These are phyloP conservation scores for Archegozetes longisetosus DNA, from an alignment of 1,140 invertebrate species.

Conservation along the genomic window DNA sequence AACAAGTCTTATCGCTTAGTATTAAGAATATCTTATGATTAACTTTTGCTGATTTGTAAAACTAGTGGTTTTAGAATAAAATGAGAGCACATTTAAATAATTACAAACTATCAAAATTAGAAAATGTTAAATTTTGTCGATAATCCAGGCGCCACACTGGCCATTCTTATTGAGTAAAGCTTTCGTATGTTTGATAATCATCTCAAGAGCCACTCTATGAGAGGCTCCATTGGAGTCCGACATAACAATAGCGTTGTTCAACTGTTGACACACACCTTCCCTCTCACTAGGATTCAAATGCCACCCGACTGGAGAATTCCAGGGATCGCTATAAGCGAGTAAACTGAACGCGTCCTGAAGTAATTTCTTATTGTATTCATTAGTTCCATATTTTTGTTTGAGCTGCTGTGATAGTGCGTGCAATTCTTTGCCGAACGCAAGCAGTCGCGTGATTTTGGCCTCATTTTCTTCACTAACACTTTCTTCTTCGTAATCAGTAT, in stretches of 20 bases:
- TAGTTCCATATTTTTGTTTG: conserved; percentile 59
- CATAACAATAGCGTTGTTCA: conserved; percentile 84
- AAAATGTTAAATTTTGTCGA: conserved; percentile 16
- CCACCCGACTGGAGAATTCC: conserved; percentile 87
- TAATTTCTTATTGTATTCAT: conserved; percentile 79
- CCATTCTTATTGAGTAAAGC: conserved; percentile 13
- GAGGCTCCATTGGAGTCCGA: neutral
- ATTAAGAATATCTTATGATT: too few relatives aligned
- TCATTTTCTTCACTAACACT: conserved; percentile 1
- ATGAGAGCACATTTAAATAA: neutral
- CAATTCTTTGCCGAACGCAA: conserved; percentile 70
- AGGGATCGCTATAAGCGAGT: conserved; percentile 91
- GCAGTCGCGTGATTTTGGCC: neutral
- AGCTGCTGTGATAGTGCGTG: conserved; percentile 75
- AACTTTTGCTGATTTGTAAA: too few relatives aligned
- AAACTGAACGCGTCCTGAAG: conserved; percentile 93
- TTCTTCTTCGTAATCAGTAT: conserved; percentile 11
- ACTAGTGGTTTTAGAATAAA: too few relatives aligned
- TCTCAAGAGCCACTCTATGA: conserved; percentile 16
- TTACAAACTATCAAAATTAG: neutral
- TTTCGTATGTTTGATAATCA: conserved; percentile 19
- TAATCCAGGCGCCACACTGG: conserved; percentile 17
- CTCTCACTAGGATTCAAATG: conserved; percentile 79
- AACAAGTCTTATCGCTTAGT: too few relatives aligned
- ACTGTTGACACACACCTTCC: conserved; percentile 79